Percentiles rank a stretch among this genome's conserved stretches.
Conservation (phyloP, 2,113 vertebrate genomes). For the Maccullochella peelii region DNA sequence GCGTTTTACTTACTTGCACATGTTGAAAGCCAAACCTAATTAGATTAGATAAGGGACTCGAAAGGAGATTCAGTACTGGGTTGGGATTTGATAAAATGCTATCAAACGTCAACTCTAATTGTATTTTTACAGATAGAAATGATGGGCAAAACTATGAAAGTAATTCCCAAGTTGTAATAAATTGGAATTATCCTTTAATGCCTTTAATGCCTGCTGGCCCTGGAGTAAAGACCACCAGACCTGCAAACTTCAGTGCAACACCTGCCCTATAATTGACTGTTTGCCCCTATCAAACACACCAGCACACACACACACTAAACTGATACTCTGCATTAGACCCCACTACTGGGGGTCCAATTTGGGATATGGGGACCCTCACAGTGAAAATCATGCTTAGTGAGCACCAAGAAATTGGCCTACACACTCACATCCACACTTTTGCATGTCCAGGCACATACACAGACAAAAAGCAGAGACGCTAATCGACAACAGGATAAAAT, state of each 20-base stretch:
- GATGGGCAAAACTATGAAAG: background rate
- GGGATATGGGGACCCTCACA: conserved; percentile 40
- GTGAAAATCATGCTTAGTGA: conserved; percentile 60
- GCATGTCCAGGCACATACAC: background rate
- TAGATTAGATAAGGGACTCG: background rate
- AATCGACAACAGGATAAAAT: background rate
- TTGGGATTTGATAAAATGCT: background rate
- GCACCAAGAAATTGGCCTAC: conserved; percentile 38
- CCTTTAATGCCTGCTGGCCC: background rate
- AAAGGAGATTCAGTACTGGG: background rate
- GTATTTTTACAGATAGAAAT: background rate
- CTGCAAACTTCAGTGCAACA: background rate
- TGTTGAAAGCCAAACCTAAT: background rate
- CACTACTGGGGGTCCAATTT: conserved; percentile 60
- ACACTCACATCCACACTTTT: conserved; percentile 3
- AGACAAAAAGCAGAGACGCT: background rate
- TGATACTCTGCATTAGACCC: conserved; percentile 43
- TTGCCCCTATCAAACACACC: background rate
- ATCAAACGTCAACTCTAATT: background rate
- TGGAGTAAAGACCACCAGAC: background rate
- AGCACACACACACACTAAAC: background rate
- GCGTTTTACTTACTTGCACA: background rate
- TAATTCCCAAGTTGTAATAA: background rate
- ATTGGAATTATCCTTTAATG: background rate
- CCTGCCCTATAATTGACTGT: conserved; percentile 44